Percentiles rank a stretch among this genome's conserved stretches.
Evolutionary conservation across 2,113 vertebrate species (phyloP).

Genomic region (Crotophaga sulcirostris): DNA sequence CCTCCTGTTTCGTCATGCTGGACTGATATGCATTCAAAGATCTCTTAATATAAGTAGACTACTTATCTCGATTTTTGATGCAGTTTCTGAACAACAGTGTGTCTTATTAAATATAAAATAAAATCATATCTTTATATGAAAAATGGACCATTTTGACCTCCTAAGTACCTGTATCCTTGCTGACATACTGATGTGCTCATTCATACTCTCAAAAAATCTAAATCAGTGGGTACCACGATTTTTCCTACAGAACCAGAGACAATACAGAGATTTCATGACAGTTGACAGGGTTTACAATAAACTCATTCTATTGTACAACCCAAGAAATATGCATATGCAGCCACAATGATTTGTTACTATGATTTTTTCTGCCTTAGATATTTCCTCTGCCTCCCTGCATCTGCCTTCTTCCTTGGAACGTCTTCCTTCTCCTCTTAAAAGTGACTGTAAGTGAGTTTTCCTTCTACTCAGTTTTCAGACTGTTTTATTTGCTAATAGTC

Average conservation of each 20-base stretch:
- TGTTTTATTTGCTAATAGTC: neutral
- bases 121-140: neutral
- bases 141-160: neutral
- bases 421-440: neutral
- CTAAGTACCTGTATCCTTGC: neutral
- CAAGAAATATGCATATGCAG: neutral
- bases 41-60: neutral
- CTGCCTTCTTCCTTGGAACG: neutral
- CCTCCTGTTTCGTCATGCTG: neutral
- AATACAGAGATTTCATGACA: neutral
- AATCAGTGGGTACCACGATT: neutral
- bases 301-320: neutral
- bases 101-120: neutral
- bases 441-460: neutral
- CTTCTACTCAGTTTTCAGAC: neutral
- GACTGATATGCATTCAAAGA: neutral
- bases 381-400: neutral
- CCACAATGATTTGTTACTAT: neutral
- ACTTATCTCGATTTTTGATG: neutral
- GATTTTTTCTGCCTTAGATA: neutral
- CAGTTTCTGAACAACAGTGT: rapidly evolving
- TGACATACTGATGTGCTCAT: neutral
- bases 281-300: neutral
- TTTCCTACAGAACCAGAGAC: neutral
- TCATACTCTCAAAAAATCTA: neutral